Evolutionary conservation across 2,888 invertebrate genomes (phyloP).

Genomic region (Lomographa bimaculata): DNA sequence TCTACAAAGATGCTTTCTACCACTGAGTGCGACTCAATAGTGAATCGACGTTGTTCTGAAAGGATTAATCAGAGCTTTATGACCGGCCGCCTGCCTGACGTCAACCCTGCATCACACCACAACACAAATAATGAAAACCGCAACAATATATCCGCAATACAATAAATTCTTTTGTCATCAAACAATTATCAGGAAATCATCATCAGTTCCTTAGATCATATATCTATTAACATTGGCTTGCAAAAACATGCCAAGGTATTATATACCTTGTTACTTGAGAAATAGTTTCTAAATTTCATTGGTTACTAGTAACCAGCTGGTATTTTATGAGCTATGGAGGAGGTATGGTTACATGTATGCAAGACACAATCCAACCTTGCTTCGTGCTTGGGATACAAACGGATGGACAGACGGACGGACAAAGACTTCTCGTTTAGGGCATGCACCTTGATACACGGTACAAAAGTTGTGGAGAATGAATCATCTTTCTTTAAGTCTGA

Average conservation of each 20-base stretch:
- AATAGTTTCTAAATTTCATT: conserved; percentile 6
- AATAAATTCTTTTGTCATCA: conserved; percentile 27
- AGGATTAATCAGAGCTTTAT: too few species aligned
- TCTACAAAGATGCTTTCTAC: too few species aligned
- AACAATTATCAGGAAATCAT: conserved; percentile 38
- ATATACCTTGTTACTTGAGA: neutral
- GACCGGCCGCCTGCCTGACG: too few species aligned
- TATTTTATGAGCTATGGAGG: conserved; percentile 6
- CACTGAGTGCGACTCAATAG: too few species aligned
- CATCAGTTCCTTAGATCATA: conserved; percentile 21
- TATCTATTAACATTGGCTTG: conserved; percentile 5
- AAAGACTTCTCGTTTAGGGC: conserved; percentile 46
- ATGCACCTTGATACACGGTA: conserved; percentile 29
- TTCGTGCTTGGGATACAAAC: conserved; percentile 45
- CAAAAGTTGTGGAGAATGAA: conserved; percentile 12
- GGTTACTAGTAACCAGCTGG: neutral
- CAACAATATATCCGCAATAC: conserved; percentile 21
- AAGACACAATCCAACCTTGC: conserved; percentile 38
- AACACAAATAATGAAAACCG: conserved; percentile 8
- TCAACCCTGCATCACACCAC: too few species aligned
- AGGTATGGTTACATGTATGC: conserved; percentile 17
- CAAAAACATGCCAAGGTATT: too few species aligned
- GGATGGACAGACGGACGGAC: conserved; percentile 37
- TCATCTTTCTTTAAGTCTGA: too few species aligned
- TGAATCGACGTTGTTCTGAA: too few species aligned